A percentile compares a stretch with the other conserved stretches of the same genome.
These are phyloP conservation scores for Lordiphosa collinella DNA, from an alignment of 1,140 invertebrate species.

Conservation along the genomic window DNA sequence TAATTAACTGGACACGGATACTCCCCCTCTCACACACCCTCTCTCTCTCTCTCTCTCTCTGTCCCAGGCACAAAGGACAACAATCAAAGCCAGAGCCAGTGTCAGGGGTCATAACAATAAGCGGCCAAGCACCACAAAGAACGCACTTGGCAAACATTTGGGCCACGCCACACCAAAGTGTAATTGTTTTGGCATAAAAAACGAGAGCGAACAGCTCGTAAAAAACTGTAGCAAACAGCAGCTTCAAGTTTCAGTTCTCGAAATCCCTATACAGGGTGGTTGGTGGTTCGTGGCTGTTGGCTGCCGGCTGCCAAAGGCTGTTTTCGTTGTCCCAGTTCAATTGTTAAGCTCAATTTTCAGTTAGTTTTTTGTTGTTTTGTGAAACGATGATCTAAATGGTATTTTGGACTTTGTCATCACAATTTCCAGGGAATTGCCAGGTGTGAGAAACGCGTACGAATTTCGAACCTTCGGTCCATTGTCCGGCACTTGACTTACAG, in stretches of 20 bases:
- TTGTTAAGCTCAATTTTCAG: conserved; percentile 11
- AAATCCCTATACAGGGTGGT: conserved; percentile 42
- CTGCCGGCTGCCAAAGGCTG: neutral
- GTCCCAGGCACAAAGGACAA: conserved; percentile 18
- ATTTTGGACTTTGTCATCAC: neutral
- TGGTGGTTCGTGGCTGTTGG: too few relatives aligned
- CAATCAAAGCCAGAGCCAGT: conserved; percentile 36
- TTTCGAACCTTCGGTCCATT: too few relatives aligned
- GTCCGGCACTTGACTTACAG: too few relatives aligned
- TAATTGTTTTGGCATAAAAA: conserved; percentile 70
- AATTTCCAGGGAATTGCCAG: too few relatives aligned
- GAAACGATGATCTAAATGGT: neutral
- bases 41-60: too few relatives aligned
- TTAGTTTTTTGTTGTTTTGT: neutral
- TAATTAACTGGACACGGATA: conserved; percentile 60
- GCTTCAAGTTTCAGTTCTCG: conserved; percentile 24
- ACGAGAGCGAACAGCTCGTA: conserved; percentile 43
- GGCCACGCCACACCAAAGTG: conserved; percentile 34
- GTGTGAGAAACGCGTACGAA: too few relatives aligned
- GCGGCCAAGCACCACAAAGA: conserved; percentile 39
- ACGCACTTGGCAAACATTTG: conserved; percentile 51
- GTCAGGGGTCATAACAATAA: conserved; percentile 35
- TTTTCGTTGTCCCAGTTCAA: conserved; percentile 26
- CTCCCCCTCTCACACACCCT: neutral
- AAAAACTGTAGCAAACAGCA: conserved; percentile 39